phyloP scores from a whole-genome alignment of 2,888 invertebrate species.

The Lasioglossum marginatum region DNA sequence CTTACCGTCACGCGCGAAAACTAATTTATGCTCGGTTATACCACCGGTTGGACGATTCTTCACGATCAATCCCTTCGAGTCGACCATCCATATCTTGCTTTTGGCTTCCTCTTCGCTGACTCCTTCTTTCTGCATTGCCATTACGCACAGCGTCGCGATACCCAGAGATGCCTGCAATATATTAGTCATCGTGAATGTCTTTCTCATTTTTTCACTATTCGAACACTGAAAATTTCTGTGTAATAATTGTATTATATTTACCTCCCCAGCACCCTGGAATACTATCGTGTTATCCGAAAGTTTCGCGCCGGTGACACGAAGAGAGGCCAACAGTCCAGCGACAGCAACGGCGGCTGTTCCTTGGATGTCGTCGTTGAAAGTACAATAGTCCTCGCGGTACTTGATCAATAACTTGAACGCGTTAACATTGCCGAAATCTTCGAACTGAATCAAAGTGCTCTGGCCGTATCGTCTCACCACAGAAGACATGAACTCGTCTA shows the following conservation, averaged over 20 bases:
- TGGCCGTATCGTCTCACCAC: constrained; percentile 94
- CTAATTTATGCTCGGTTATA: constrained; percentile 91
- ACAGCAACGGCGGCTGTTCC: constrained; percentile 98
- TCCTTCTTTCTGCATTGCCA: constrained; percentile 97
- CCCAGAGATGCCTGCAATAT: constrained; percentile 92
- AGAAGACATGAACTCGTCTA: constrained; percentile 99
- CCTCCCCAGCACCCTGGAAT: constrained; percentile 99
- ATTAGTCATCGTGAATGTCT: neutral
- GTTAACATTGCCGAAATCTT: constrained; percentile 99
- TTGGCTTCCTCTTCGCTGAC: constrained; percentile 90
- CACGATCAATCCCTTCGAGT: constrained; percentile 97
- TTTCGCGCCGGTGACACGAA: constrained; percentile 92
- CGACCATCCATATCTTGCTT: constrained; percentile 96
- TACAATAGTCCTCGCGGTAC: constrained; percentile 95
- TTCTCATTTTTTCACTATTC: neutral
- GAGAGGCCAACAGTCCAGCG: constrained; percentile 95
- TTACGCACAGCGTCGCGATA: constrained; percentile 95
- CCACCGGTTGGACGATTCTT: constrained; percentile 94
- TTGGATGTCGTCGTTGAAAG: constrained; percentile 99
- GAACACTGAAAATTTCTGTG: neutral
- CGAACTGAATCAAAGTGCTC: constrained; percentile 96
- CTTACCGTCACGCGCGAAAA: constrained; percentile 92
- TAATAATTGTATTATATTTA: constrained; percentile 76
- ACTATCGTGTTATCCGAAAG: constrained; percentile 94
- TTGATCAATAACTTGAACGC: constrained; percentile 97